Evolutionary conservation across 2,797 vertebrate genomes (phyloP), one percentile per base, ranked within the genome.

Genomic region (Hyperoplus lanceolatus): DNA sequence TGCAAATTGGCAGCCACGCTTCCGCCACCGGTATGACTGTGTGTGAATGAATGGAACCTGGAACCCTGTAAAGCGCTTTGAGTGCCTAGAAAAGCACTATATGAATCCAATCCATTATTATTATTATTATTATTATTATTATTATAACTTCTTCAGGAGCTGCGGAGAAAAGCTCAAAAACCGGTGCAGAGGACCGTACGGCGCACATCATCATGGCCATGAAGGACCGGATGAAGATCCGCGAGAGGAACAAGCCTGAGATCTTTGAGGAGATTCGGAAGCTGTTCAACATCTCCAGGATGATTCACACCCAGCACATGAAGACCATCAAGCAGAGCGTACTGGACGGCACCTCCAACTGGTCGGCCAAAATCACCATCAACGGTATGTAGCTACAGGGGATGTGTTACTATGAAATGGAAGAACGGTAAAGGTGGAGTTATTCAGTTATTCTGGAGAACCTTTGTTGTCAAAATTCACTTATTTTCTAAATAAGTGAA

Each of bases 141-240:
- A 29, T 29, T 29, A 29, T 29, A 29, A 29, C 29, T 29, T 29
- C 74, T 29, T 50, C 83, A 99, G 98, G 98, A 85, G 98, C 98
- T 2, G 98, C 98, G 0, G 98, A 99, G 91, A 99, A 99, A 92
- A 97, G 97, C 92, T 99, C 94, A 0, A 99, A 99, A 90, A 98
- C 97, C 0, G 98, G 98, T 39, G 96, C 97, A 0, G 98, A 99
- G 90, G 97, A 99, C 79, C 93, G 97, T 53, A 99, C 97, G 0
- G 97, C 97, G 90, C 97, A 98, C 91, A 98, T 99, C 89, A 99
- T 99, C 93, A 97, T 97, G 93, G 97, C 98, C 36, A 98, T 99
- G 97, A 99, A 98, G 89, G 97, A 99, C 93, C 96, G 97, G 66
- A 99, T 99, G 98, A 99, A 99, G 91, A 99, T 99, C 81, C 95